Base-by-base conservation (phyloP, 2,113 vertebrate species). In the Podarcis muralis region DNA sequence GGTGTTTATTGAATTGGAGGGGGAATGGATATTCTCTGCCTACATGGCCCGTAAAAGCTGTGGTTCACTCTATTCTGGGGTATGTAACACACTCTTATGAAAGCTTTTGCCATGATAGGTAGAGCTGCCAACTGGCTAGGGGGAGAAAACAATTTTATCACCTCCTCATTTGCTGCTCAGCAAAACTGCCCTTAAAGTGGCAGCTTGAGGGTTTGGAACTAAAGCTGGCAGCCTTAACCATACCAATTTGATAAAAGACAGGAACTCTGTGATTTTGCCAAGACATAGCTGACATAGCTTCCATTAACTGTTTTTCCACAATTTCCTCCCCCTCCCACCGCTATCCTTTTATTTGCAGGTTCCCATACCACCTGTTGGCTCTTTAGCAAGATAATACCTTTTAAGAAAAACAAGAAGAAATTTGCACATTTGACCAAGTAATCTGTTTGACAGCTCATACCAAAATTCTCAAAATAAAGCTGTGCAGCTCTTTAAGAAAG, bases 11-110 rank as follows among this genome's bases (percentile, higher is more conserved):
- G 74, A 12, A 23, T 69, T 81, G 90, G 68, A 92, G 80, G 84
- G 71, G 93, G 69, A 84, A 90, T 76, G 89, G 92, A 78, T 90
- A 90, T 86, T 88, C 13, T n/a, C 23, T 23, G 8, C 20, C 40
- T 88, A 53, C 57, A 72, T 91, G 88, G 74, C 69, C 40, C 83
- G 76, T 0, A 23, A 94, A 76, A 77, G 25, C 16, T 27, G 11
- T 25, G 53, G 0, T 37, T 88, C 53, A 77, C 86, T 59, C 27
- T 27, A 30, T 43, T 88, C 87, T 37, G 83, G 88, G 79, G 1
- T 87, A 84, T 81, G 87, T 57, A 12, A 23, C 43, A 85, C 40
- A 74, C 22, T 71, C 35, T 9, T 43, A 77, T 43, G 37, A 75
- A 20, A 15, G 35, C 32, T 37, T 75, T 75, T 71, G 68, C 27